phyloP scores from a whole-genome alignment of 2,113 vertebrate species.

The Microtus richardsoni region DNA sequence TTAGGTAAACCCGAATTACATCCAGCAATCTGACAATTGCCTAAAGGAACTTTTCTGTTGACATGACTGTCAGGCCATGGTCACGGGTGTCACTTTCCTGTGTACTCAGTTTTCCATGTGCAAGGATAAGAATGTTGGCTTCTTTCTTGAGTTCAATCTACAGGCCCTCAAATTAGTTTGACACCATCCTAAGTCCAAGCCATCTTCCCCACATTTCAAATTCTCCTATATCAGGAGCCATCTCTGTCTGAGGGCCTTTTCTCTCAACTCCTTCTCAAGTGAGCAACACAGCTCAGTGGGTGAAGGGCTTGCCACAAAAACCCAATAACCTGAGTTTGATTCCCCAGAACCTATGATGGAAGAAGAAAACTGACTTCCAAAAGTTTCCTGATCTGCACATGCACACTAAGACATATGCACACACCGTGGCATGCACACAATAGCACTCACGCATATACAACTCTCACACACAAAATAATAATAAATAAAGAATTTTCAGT shows the following conservation, averaged over 20 bases:
- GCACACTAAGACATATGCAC: neutral
- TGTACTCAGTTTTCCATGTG: neutral
- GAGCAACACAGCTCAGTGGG: no score
- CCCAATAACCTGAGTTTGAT: neutral
- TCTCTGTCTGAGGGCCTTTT: neutral
- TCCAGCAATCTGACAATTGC: neutral
- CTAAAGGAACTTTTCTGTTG: neutral
- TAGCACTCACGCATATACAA: neutral
- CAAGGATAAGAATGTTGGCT: neutral
- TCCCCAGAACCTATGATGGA: neutral
- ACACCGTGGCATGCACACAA: neutral
- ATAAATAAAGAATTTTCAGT: neutral
- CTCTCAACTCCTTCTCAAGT: neutral
- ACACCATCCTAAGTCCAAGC: neutral
- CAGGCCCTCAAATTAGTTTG: neutral
- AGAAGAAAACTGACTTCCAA: neutral
- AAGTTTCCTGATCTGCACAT: neutral
- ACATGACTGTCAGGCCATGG: neutral
- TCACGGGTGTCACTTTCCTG: neutral
- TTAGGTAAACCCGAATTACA: neutral
- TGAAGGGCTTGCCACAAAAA: neutral
- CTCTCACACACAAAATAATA: neutral
- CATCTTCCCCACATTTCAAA: neutral
- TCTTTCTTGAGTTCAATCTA: neutral
- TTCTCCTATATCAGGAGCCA: neutral